Evolutionary conservation across 2,113 vertebrate genomes (phyloP), one percentile per base, ranked within the genome.

Genomic region (Pterocles gutturalis): DNA sequence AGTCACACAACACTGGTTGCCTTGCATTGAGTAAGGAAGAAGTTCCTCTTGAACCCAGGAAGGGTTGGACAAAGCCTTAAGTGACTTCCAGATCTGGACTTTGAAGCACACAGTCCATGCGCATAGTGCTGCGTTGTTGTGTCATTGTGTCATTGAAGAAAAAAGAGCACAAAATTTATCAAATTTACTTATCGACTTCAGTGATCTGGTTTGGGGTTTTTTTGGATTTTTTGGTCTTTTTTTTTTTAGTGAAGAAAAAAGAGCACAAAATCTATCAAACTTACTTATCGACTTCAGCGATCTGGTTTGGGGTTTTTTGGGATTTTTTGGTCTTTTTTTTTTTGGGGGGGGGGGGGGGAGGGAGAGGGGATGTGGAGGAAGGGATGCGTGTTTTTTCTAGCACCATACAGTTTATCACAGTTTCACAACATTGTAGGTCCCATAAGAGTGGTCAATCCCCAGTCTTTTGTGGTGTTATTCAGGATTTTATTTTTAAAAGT

Each of bases 361-460:
- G 38, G 38, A 11, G 11, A 11, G 38, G 38, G 16, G 45, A 46
- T 46, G 3, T 33, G 33, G 13, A 9, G n/a, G 5, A 38, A 38
- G 7, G 31, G 7, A 13, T 28, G 51, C 13, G 16, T 38, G 20
- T 3, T 14, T 75, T 70, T 62, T 14, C 11, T 77, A 18, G 24
- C 6, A 67, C 24, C 31, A 51, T 19, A 33, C 1, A 33, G 14
- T 31, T 91, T 54, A 54, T 25, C 24, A 54, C 17, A 57, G 45
- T 88, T 90, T 55, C 12, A 62, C 29, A 73, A 11, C 9, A 58
- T 7, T 55, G 11, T 48, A 48, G 16, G 19, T 75, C 14, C n/a
- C 1, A 0, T 67, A 79, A 76, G n/a, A 51, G 14, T 29, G 19
- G 13, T 5, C 6, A 55, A n/a, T 0, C 0, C 19, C 4, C 31